Evolutionary conservation across 2,797 vertebrate genomes (phyloP).

Genomic region (Sebastes hubbsi): DNA sequence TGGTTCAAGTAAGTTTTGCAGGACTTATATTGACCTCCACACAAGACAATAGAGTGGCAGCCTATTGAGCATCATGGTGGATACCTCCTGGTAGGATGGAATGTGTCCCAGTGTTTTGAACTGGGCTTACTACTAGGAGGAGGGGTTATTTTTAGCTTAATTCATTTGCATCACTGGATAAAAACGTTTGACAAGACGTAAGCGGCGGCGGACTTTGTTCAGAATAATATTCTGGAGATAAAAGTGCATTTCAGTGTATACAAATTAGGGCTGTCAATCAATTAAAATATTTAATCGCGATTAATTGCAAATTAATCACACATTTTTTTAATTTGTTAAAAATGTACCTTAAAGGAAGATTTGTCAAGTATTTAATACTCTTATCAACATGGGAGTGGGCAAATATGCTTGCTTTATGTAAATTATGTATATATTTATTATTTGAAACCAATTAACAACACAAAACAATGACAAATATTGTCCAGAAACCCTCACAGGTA

Average conservation of each 20-base stretch:
- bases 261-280: neutral
- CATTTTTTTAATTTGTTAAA: no score
- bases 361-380: no score
- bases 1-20: neutral
- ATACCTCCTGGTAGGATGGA: constrained; percentile 44
- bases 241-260: neutral
- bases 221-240: neutral
- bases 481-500: no score
- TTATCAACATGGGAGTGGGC: no score
- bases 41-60: constrained; percentile 15
- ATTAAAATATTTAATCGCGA: no score
- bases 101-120: constrained; percentile 48
- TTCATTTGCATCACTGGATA: neutral
- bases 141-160: constrained; percentile 6
- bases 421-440: no score
- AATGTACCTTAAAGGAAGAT: no score
- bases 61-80: constrained; percentile 15
- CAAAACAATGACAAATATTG: no score
- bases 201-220: neutral
- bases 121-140: constrained; percentile 17
- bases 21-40: neutral
- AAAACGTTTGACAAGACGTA: neutral
- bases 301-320: no score
- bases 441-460: no score
- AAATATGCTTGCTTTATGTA: no score